A percentile compares a stretch with the other conserved stretches of the same genome.
Evolutionary conservation across 2,113 vertebrate genomes (phyloP).

Genomic region (Misgurnus anguillicaudatus): DNA sequence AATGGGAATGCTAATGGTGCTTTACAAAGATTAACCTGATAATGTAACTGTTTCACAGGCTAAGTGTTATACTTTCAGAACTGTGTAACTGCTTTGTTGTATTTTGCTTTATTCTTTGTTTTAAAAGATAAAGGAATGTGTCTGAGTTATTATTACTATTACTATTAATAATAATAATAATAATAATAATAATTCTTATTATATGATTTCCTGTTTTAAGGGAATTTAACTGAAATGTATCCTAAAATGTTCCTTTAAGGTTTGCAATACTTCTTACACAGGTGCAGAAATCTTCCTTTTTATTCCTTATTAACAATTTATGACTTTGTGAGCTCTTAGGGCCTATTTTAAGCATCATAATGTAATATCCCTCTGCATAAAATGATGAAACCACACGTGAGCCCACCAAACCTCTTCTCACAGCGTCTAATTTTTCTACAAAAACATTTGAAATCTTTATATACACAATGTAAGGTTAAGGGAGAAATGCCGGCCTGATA

Average conservation of each 20-base stretch:
- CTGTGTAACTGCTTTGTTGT: too few relatives aligned
- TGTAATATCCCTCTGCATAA: neutral
- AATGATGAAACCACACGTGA: neutral
- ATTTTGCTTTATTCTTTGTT: too few relatives aligned
- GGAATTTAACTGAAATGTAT: neutral
- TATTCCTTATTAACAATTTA: neutral
- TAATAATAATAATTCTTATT: too few relatives aligned
- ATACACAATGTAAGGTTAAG: constrained; percentile 31
- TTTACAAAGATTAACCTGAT: too few relatives aligned
- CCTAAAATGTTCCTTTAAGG: neutral
- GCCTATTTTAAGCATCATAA: neutral
- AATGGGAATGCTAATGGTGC: too few relatives aligned
- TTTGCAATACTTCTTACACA: neutral
- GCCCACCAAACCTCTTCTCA: neutral
- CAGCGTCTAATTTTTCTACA: neutral
- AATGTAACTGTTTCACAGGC: too few relatives aligned
- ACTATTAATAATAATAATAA: too few relatives aligned
- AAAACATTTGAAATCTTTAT: constrained; percentile 29
- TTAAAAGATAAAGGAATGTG: too few relatives aligned
- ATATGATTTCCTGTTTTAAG: too few relatives aligned
- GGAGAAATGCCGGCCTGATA: neutral
- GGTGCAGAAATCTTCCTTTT: too few relatives aligned
- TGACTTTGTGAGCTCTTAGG: neutral
- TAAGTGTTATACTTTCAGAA: too few relatives aligned
- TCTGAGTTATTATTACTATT: too few relatives aligned